phyloP scores from a whole-genome alignment of 1,140 invertebrate genomes.

The Sitobion miscanthi region DNA sequence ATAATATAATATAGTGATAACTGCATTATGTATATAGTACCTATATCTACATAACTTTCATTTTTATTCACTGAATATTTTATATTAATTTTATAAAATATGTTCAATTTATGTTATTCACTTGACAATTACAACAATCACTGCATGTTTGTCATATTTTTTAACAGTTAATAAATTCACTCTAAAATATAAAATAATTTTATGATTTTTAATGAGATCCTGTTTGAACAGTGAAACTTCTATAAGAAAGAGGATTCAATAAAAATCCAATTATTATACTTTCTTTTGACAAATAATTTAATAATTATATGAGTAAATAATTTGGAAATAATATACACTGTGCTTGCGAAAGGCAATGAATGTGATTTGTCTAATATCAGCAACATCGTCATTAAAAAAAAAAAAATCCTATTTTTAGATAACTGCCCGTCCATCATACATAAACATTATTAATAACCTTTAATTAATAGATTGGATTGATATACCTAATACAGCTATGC shows the following conservation, averaged over 20 bases:
- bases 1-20: background rate
- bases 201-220: background rate
- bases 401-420: background rate
- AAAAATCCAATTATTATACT: background rate
- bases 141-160: background rate
- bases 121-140: background rate
- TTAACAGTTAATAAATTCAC: background rate
- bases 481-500: no score
- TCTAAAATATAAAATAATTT: background rate
- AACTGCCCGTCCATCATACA: background rate
- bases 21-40: background rate
- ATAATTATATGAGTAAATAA: background rate
- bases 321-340: background rate
- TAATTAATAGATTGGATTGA: no score
- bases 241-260: background rate
- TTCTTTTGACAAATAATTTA: background rate
- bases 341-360: background rate
- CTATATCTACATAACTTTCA: background rate
- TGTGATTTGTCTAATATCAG: background rate
- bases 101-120: background rate
- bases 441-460: background rate
- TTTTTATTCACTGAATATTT: background rate
- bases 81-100: background rate
- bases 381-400: background rate
- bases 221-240: background rate